Percentiles rank a stretch among this genome's conserved stretches.
Evolutionary conservation across 2,113 vertebrate genomes (phyloP).

Genomic region (Nerophis ophidion): DNA sequence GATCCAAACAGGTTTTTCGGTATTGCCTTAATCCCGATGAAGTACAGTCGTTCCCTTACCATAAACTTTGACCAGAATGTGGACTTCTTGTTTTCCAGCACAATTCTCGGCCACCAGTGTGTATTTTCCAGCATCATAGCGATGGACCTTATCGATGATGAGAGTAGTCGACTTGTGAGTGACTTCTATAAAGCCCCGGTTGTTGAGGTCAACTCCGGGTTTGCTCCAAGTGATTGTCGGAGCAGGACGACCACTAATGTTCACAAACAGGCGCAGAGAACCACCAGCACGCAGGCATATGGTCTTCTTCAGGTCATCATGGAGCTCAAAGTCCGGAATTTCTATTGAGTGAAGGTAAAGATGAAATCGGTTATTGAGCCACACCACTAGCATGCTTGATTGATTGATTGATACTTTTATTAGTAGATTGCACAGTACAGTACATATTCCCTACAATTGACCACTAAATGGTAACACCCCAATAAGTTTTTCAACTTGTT

Average conservation of each 20-base stretch:
- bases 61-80: constrained; percentile 91
- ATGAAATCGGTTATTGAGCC: not conserved
- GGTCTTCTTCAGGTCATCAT: constrained; percentile 92
- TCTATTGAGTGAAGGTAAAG: constrained; percentile 61
- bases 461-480: too few relatives aligned
- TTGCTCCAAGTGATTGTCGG: constrained; percentile 90
- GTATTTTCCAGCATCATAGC: constrained; percentile 96
- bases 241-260: constrained; percentile 83
- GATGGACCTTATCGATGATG: constrained; percentile 92
- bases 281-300: constrained; percentile 89
- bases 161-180: constrained; percentile 84
- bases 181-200: constrained; percentile 88
- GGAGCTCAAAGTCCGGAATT: constrained; percentile 93
- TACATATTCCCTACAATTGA: too few relatives aligned
- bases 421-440: too few relatives aligned
- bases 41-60: constrained; percentile 68
- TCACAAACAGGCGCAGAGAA: constrained; percentile 83
- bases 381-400: not conserved
- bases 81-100: constrained; percentile 92
- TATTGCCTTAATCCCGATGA: not conserved
- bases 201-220: constrained; percentile 82
- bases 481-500: too few relatives aligned
- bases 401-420: too few relatives aligned
- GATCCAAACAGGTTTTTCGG: not conserved
- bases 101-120: constrained; percentile 89